Evolutionary conservation across 2,113 vertebrate genomes (phyloP).

Genomic region (Gavia stellata): DNA sequence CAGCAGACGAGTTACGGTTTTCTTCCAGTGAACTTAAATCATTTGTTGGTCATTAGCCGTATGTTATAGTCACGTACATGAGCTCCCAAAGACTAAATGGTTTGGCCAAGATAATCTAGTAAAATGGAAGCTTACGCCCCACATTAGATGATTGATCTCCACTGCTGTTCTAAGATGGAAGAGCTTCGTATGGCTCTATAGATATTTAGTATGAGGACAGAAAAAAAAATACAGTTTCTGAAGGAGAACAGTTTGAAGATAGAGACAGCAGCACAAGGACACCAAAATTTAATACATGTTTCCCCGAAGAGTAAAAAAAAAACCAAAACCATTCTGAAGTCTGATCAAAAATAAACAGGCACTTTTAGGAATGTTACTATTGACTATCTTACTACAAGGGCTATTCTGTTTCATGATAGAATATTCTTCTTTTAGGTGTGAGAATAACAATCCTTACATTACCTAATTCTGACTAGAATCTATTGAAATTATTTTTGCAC

Average conservation of each 20-base stretch:
- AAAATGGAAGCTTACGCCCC: neutral
- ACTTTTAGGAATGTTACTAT: slow-evolving; percentile 42
- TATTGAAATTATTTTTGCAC: slow-evolving; percentile 60
- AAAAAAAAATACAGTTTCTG: neutral
- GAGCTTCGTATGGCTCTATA: neutral
- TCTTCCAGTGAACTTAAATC: neutral
- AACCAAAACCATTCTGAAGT: neutral
- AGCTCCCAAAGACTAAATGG: neutral
- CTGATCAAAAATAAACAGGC: slow-evolving; percentile 54
- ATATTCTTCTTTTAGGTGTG: slow-evolving; percentile 43
- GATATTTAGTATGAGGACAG: neutral
- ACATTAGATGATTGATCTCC: neutral
- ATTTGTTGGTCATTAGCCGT: neutral
- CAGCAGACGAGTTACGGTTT: neutral
- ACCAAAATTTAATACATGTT: neutral
- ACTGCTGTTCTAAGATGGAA: neutral
- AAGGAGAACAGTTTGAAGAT: neutral
- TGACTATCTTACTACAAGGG: slow-evolving; percentile 24
- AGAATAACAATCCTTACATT: slow-evolving; percentile 47
- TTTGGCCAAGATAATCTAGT: neutral
- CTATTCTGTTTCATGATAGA: slow-evolving; percentile 32
- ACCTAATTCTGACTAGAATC: slow-evolving; percentile 55
- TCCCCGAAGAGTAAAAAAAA: neutral
- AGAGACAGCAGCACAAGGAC: neutral
- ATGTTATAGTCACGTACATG: neutral